Conservation (phyloP, 2,113 vertebrate species). For the Uropsilus gracilis region DNA sequence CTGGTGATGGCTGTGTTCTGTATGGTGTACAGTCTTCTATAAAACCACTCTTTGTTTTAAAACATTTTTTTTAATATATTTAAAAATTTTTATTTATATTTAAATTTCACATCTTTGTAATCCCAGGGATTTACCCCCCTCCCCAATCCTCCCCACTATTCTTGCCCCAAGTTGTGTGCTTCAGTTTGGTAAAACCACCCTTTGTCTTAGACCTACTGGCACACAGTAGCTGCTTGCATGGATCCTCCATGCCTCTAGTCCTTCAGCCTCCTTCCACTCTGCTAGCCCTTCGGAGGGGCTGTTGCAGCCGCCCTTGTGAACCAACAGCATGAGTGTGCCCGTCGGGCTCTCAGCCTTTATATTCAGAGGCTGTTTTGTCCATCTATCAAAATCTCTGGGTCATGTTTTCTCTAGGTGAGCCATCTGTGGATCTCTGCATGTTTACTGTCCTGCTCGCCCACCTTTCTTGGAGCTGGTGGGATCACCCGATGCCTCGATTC, state of each 20-base stretch:
- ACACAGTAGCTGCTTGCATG: too few relatives aligned
- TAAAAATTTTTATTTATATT: too few relatives aligned
- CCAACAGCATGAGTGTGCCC: background rate
- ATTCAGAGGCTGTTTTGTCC: background rate
- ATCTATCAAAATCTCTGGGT: background rate
- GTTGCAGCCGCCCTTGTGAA: too few relatives aligned
- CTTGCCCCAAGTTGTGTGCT: too few relatives aligned
- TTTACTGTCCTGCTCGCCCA: background rate
- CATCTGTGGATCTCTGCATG: background rate
- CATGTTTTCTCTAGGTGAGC: background rate
- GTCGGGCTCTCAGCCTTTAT: background rate
- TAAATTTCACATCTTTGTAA: too few relatives aligned
- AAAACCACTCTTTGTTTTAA: background rate
- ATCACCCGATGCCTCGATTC: background rate
- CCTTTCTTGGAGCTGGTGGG: background rate
- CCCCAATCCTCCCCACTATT: too few relatives aligned
- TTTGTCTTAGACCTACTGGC: background rate
- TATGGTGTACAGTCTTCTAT: rapidly evolving
- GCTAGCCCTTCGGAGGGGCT: too few relatives aligned
- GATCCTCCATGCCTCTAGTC: too few relatives aligned
- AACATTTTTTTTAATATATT: too few relatives aligned
- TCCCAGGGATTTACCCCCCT: too few relatives aligned
- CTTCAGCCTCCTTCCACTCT: too few relatives aligned
- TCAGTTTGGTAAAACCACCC: too few relatives aligned
- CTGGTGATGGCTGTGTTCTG: background rate